These are phyloP conservation scores for Euura saliciscinereae DNA, from an alignment of 1,140 invertebrate genomes.

Conservation along the genomic window DNA sequence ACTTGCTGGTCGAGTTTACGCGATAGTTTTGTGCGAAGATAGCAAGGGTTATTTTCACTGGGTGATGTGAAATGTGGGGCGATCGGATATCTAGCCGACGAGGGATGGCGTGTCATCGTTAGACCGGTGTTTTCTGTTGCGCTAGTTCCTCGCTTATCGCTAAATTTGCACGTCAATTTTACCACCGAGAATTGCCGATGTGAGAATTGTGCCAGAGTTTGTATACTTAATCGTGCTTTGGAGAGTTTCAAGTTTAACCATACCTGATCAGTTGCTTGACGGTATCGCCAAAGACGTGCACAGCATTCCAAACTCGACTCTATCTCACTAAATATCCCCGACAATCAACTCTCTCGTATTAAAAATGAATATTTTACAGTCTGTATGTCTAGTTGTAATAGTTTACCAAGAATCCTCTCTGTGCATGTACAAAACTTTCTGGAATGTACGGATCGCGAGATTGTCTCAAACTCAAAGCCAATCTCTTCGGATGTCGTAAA, in stretches of 20 bases:
- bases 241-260: not conserved
- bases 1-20: not conserved
- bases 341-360: too few relatives aligned
- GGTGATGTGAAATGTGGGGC: slow-evolving; percentile 33
- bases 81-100: slow-evolving; percentile 37
- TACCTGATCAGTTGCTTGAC: not conserved
- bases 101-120: slow-evolving; percentile 20
- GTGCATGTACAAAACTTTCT: not conserved
- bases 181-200: too few relatives aligned
- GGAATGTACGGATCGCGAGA: too few relatives aligned
- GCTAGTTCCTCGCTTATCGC: slow-evolving; percentile 14
- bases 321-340: too few relatives aligned
- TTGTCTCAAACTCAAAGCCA: too few relatives aligned
- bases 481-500: too few relatives aligned
- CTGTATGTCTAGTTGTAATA: not conserved
- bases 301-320: not conserved
- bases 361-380: too few relatives aligned
- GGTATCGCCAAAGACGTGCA: slow-evolving; percentile 12
- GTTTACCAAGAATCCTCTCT: not conserved
- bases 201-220: too few relatives aligned
- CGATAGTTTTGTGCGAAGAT: not conserved
- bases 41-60: slow-evolving; percentile 8
- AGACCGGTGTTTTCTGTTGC: slow-evolving; percentile 13
- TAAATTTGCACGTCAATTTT: slow-evolving; percentile 17
- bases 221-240: too few relatives aligned